These are phyloP conservation scores for Pollimyrus isidori DNA, from an alignment of 2,113 vertebrate species.

Conservation along the genomic window DNA sequence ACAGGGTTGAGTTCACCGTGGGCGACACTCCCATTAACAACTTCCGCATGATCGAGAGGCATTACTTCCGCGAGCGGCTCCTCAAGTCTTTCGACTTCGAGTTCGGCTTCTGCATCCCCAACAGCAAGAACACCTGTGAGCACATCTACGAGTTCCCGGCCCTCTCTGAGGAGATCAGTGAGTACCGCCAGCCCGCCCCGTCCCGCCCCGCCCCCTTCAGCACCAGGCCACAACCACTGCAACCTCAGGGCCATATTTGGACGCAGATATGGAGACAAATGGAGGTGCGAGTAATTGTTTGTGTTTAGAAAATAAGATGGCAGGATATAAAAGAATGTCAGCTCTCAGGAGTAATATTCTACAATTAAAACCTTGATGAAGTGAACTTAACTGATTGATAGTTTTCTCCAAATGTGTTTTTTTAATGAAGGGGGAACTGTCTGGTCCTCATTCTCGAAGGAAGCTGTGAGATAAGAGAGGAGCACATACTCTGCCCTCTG, in stretches of 20 bases:
- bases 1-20: constrained; percentile 95
- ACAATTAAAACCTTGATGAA: neutral
- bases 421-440: neutral
- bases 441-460: neutral
- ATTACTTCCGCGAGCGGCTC: constrained; percentile 89
- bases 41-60: constrained; percentile 98
- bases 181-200: constrained; percentile 39
- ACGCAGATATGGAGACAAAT: neutral
- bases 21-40: constrained; percentile 92
- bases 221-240: neutral
- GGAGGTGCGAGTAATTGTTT: neutral
- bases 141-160: constrained; percentile 97
- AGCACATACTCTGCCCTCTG: neutral
- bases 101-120: constrained; percentile 98
- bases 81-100: constrained; percentile 98
- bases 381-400: neutral
- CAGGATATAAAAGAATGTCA: neutral
- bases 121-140: constrained; percentile 96
- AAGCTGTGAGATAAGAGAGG: neutral
- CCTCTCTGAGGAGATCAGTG: constrained; percentile 92
- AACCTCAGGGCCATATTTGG: neutral
- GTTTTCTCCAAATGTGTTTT: neutral
- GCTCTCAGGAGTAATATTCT: neutral
- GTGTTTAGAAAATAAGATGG: neutral
- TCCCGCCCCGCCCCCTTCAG: neutral